These are phyloP conservation scores for Tachina fera DNA, from an alignment of 2,888 invertebrate genomes.

Conservation along the genomic window DNA sequence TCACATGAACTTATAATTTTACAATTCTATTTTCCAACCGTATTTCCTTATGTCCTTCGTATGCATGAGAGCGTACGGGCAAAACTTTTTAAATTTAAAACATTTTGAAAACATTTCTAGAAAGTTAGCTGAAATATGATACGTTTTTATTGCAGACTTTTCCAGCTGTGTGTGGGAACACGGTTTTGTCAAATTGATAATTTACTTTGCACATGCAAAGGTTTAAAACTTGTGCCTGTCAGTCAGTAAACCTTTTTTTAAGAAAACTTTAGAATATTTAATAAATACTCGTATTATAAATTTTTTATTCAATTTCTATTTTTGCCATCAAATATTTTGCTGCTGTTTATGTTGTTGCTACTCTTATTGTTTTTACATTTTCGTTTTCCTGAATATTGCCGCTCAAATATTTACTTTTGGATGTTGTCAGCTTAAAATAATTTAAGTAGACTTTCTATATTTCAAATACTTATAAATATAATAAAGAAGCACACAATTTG, in stretches of 20 bases:
- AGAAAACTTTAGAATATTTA: conserved; percentile 14
- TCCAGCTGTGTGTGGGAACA: conserved; percentile 10
- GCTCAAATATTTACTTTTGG: too few relatives aligned
- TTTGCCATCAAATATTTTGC: background rate
- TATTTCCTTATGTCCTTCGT: background rate
- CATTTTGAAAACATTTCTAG: conserved; percentile 35
- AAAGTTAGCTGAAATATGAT: conserved; percentile 49
- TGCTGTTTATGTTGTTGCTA: too few relatives aligned
- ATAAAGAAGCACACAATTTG: too few relatives aligned
- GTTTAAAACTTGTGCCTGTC: conserved; percentile 31
- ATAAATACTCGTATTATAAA: conserved; percentile 1
- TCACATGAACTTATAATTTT: conserved; percentile 18
- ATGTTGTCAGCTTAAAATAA: too few relatives aligned
- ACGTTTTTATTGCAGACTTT: conserved; percentile 34
- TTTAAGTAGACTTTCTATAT: too few relatives aligned
- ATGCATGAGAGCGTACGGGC: background rate
- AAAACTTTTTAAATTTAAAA: conserved; percentile 38
- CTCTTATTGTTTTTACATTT: too few relatives aligned
- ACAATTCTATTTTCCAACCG: conserved; percentile 8
- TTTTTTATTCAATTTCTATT: background rate
- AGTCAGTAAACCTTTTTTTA: conserved; percentile 32
- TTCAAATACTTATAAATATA: too few relatives aligned
- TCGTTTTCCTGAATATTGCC: too few relatives aligned
- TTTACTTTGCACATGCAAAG: conserved; percentile 39
- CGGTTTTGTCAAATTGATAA: conserved; percentile 50